These are phyloP conservation scores for Drosophila fuyamai DNA, from an alignment of 1,140 invertebrate species.

Conservation along the genomic window DNA sequence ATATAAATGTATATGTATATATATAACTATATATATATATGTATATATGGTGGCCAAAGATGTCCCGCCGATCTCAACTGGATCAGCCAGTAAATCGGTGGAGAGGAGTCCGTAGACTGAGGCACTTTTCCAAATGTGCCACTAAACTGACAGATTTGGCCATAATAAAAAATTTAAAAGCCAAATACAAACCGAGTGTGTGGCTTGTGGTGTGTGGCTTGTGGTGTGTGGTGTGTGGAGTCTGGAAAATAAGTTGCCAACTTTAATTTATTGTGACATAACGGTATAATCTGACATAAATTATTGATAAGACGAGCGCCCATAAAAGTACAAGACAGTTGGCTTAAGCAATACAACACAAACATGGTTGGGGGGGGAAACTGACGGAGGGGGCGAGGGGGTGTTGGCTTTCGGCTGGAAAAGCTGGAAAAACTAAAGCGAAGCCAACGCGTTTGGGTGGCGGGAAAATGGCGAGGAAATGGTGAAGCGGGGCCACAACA, in stretches of 20 bases:
- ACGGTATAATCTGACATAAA: constrained; percentile 84
- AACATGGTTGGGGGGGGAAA: constrained; percentile 3
- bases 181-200: constrained; percentile 39
- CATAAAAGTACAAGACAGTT: constrained; percentile 84
- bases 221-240: constrained; percentile 32
- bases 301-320: constrained; percentile 82
- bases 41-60: constrained; percentile 14
- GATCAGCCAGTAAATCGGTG: constrained; percentile 8
- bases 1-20: not conserved
- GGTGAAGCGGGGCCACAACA: not conserved
- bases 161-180: constrained; percentile 79
- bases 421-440: constrained; percentile 48
- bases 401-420: constrained; percentile 10
- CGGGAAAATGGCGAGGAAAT: constrained; percentile 16
- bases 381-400: not conserved
- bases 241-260: constrained; percentile 84
- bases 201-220: constrained; percentile 4
- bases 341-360: constrained; percentile 64
- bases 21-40: constrained; percentile 10
- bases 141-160: constrained; percentile 81
- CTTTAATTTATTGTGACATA: constrained; percentile 85
- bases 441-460: constrained; percentile 9
- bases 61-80: constrained; percentile 42
- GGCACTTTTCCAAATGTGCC: constrained; percentile 79
- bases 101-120: not conserved